These are phyloP conservation scores for Leptinotarsa peninsularis DNA, from an alignment of 2,888 invertebrate species.

Conservation along the genomic window DNA sequence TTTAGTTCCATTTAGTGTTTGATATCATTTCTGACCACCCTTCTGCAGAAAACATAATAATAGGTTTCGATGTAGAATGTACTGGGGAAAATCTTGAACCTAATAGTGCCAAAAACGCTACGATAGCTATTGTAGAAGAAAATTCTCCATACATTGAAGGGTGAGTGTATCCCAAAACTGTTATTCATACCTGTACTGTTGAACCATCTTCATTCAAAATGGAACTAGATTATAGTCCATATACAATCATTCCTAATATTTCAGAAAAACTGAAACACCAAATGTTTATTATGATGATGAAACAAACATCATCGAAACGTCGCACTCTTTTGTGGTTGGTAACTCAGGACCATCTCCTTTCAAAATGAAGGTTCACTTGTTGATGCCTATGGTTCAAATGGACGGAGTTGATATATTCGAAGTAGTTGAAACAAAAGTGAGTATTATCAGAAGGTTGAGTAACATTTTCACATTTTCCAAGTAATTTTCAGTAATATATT, in stretches of 20 bases:
- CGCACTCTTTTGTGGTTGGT: conserved; percentile 42
- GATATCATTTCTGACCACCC: conserved; percentile 39
- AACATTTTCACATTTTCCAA: too few species aligned
- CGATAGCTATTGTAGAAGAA: conserved; percentile 34
- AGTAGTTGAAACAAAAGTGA: conserved; percentile 39
- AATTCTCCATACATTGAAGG: conserved; percentile 49
- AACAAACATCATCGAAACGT: conserved; percentile 35
- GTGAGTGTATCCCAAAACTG: conserved; percentile 35
- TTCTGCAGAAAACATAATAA: conserved; percentile 27
- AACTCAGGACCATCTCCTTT: conserved; percentile 48
- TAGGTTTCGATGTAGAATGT: conserved; percentile 44
- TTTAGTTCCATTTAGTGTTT: conserved; percentile 40
- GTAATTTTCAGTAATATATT: too few species aligned
- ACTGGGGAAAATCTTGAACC: conserved; percentile 44
- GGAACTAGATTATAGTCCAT: too few species aligned
- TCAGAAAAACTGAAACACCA: conserved; percentile 46
- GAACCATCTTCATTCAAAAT: too few species aligned
- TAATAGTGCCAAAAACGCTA: conserved; percentile 24
- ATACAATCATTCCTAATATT: neutral
- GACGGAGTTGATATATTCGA: conserved; percentile 38
- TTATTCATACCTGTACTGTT: too few species aligned
- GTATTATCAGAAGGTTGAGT: neutral
- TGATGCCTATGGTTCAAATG: conserved; percentile 34
- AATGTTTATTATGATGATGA: conserved; percentile 37
- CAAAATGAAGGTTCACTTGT: conserved; percentile 39